Conservation (phyloP, 2,797 vertebrate species). For the Gallirallus australis region DNA sequence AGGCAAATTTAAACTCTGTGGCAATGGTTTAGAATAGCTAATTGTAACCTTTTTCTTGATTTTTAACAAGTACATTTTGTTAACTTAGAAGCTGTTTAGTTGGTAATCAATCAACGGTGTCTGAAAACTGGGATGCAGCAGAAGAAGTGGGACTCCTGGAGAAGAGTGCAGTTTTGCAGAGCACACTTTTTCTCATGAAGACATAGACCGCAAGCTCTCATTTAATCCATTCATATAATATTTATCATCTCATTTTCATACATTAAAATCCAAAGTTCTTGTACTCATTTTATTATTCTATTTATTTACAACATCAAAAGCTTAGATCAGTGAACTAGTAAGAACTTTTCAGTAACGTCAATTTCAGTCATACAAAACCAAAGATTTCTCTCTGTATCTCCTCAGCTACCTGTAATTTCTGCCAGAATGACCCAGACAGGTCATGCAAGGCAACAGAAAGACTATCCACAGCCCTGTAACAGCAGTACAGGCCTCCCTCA, state of each 20-base stretch:
- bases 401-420: conserved; percentile 1
- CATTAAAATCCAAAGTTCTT: neutral
- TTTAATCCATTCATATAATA: neutral
- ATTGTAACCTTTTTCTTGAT: conserved; percentile 65
- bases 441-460: conserved; percentile 59
- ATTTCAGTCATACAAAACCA: neutral
- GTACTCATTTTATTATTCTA: neutral
- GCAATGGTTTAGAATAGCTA: conserved; percentile 64
- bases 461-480: neutral
- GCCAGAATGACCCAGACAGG: conserved; percentile 13
- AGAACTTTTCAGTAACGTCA: neutral
- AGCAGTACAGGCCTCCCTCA: conserved; percentile 20
- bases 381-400: neutral
- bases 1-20: conserved; percentile 54
- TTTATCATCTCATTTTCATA: neutral
- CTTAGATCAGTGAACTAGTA: neutral
- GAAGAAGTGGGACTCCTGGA: neutral
- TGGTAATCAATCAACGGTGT: conserved; percentile 55
- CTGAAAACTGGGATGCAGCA: conserved; percentile 38
- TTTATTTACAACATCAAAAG: neutral
- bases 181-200: neutral
- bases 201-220: neutral
- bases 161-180: neutral
- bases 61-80: conserved; percentile 68
- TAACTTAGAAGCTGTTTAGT: conserved; percentile 56